These are phyloP conservation scores for Drosophila takahashii DNA, from an alignment of 1,140 invertebrate species.

Conservation along the genomic window DNA sequence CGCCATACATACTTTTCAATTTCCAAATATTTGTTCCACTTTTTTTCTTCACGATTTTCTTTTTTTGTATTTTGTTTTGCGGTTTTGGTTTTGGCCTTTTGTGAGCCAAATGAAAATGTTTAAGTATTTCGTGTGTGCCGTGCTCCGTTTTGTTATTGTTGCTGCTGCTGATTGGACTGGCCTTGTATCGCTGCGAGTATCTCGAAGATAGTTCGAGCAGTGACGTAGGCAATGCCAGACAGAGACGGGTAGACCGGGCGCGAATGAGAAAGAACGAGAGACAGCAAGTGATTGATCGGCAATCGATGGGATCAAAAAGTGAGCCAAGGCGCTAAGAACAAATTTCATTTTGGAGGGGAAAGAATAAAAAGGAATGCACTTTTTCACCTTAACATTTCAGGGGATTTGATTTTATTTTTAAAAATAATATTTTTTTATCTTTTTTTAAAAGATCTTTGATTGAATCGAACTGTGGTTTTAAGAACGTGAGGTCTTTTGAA, in stretches of 20 bases:
- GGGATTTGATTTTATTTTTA: background rate
- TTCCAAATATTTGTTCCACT: slow-evolving; percentile 75
- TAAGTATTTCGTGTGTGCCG: slow-evolving; percentile 34
- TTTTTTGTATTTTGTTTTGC: slow-evolving; percentile 24
- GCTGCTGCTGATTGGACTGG: slow-evolving; percentile 32
- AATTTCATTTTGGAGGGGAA: slow-evolving; percentile 6
- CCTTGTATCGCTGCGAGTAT: slow-evolving; percentile 31
- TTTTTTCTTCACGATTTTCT: slow-evolving; percentile 26
- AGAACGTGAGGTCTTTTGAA: no score
- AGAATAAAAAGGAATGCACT: background rate
- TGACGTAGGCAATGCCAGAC: slow-evolving; percentile 26
- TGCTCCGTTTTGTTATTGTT: slow-evolving; percentile 35
- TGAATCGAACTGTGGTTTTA: no score
- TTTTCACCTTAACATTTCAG: background rate
- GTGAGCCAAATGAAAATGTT: slow-evolving; percentile 46
- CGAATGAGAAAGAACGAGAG: background rate
- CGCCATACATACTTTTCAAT: slow-evolving; percentile 57
- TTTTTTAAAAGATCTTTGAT: no score
- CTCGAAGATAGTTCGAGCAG: slow-evolving; percentile 39
- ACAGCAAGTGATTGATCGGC: slow-evolving; percentile 34
- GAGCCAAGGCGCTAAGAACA: slow-evolving; percentile 22
- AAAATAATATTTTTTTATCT: no score
- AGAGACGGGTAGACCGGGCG: background rate
- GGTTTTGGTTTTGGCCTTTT: slow-evolving; percentile 51
- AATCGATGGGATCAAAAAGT: slow-evolving; percentile 42